Evolutionary conservation across 1,140 invertebrate genomes (phyloP).

Genomic region (Scaptomyza pallida): DNA sequence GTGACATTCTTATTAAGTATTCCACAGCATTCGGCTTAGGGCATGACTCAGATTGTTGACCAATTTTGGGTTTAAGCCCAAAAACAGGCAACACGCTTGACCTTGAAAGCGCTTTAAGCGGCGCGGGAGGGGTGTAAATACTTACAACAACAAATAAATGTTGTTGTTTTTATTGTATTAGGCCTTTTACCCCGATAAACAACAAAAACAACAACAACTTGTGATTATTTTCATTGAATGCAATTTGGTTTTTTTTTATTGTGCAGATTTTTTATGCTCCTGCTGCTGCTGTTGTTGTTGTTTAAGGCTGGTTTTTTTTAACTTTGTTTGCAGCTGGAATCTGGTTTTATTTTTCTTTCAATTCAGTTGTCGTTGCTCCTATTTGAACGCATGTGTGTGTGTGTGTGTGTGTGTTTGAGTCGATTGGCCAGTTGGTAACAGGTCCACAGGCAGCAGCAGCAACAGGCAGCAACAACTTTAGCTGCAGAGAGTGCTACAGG

Average conservation of each 20-base stretch:
- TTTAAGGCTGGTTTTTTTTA: slow-evolving; percentile 18
- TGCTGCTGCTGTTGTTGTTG: slow-evolving; percentile 40
- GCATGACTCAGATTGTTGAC: slow-evolving; percentile 30
- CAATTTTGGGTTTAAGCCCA: slow-evolving; percentile 30
- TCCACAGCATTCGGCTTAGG: slow-evolving; percentile 3
- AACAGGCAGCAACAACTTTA: slow-evolving; percentile 30
- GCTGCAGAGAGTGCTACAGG: slow-evolving; percentile 17
- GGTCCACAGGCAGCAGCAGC: slow-evolving; percentile 31
- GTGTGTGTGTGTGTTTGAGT: slow-evolving; percentile 41
- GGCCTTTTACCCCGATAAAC: neutral
- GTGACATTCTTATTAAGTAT: neutral
- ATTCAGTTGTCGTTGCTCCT: slow-evolving; percentile 58
- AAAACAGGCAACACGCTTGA: slow-evolving; percentile 13
- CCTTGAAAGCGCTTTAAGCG: slow-evolving; percentile 16
- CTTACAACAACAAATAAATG: neutral
- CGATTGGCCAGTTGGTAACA: slow-evolving; percentile 66
- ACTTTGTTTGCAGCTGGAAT: slow-evolving; percentile 61
- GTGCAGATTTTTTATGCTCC: slow-evolving; percentile 29
- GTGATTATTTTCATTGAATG: slow-evolving; percentile 41
- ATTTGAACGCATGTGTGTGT: slow-evolving; percentile 47
- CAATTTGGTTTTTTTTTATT: slow-evolving; percentile 52
- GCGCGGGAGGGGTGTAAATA: neutral
- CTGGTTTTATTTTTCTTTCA: slow-evolving; percentile 59
- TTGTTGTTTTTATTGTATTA: slow-evolving; percentile 6
- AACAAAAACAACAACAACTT: neutral